Evolutionary conservation across 2,888 invertebrate species (phyloP), one percentile per base, ranked within the genome.

Genomic region (Dione juno): DNA sequence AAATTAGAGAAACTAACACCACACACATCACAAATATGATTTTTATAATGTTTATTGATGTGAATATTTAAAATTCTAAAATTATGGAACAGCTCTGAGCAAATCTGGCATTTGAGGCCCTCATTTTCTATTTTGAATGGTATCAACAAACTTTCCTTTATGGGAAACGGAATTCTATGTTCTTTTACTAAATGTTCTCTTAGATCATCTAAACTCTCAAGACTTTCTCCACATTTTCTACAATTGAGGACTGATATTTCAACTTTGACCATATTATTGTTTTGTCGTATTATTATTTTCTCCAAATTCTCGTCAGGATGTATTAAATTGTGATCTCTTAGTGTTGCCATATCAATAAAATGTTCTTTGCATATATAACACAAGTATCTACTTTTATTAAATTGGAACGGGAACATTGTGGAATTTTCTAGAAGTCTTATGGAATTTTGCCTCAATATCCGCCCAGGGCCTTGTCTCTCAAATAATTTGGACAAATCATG

Each of bases 371-470:
- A 93, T 67, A 88, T 87, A 65, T 89, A 91, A 54, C 92, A 92
- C 3, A 86, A 74, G 67, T 89, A 93, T 6, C 87, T 74, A 52
- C 92, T 90, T 41, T 87, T 89, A 72, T 91, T 85, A 88, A 88
- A 92, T 74, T 91, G 91, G 52, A 93, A 93, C 0, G 88, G 85
- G 66, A 88, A 86, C 40, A 89, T 79, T 0, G 88, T 89, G 0
- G 91, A 91, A 70, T 89, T 85, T 0, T 81, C 82, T 0, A 93
- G 78, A 0, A 93, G 95, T 83, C 96, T 96, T 1, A 92, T 68
- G 0, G 92, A 88, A 73, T 88, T 89, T 19, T 88, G 84, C 21
- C 92, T 74, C 0, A 90, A 70, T 14, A 88, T 75, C 0, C 87
- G 86, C 0, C 85, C 88, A 28, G 78, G 79, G 14, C 88, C 88